These are phyloP conservation scores for Conchocele bisecta DNA, from an alignment of 2,888 invertebrate species.

Conservation along the genomic window DNA sequence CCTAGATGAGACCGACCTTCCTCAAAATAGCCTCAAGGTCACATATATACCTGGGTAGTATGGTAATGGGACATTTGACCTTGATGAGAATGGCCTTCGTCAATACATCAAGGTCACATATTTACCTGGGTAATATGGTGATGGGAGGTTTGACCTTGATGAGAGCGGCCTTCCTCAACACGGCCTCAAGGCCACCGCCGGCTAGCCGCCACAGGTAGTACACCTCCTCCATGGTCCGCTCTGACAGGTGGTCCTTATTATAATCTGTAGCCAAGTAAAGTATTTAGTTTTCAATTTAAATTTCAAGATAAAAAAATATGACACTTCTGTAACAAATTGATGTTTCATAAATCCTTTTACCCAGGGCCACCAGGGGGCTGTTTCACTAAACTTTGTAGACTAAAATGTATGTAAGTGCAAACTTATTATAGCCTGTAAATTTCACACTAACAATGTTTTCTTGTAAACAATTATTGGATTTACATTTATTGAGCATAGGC, in stretches of 20 bases:
- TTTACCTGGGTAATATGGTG: slow-evolving; percentile 81
- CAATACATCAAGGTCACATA: slow-evolving; percentile 86
- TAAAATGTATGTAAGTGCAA: too few species aligned
- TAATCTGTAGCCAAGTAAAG: slow-evolving; percentile 23
- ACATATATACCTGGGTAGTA: slow-evolving; percentile 84
- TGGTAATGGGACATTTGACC: slow-evolving; percentile 87
- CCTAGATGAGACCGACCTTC: slow-evolving; percentile 94
- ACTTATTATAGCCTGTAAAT: too few species aligned
- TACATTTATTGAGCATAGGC: too few species aligned
- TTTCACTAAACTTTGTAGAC: too few species aligned
- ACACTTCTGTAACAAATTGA: too few species aligned
- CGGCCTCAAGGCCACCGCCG: slow-evolving; percentile 95
- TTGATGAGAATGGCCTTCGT: slow-evolving; percentile 95
- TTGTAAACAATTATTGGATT: too few species aligned
- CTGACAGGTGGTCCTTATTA: slow-evolving; percentile 79
- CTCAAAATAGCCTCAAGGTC: slow-evolving; percentile 95
- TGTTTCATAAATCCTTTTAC: too few species aligned
- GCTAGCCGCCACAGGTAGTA: slow-evolving; percentile 98
- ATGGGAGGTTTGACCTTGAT: slow-evolving; percentile 90
- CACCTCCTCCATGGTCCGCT: slow-evolving; percentile 89
- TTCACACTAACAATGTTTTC: too few species aligned
- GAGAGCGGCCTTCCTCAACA: slow-evolving; percentile 94
- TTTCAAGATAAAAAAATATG: too few species aligned
- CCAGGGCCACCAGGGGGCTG: too few species aligned
- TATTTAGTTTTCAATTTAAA: too few species aligned